These are phyloP conservation scores for Charaxes varanes DNA, from an alignment of 1,140 invertebrate genomes.

Conservation along the genomic window DNA sequence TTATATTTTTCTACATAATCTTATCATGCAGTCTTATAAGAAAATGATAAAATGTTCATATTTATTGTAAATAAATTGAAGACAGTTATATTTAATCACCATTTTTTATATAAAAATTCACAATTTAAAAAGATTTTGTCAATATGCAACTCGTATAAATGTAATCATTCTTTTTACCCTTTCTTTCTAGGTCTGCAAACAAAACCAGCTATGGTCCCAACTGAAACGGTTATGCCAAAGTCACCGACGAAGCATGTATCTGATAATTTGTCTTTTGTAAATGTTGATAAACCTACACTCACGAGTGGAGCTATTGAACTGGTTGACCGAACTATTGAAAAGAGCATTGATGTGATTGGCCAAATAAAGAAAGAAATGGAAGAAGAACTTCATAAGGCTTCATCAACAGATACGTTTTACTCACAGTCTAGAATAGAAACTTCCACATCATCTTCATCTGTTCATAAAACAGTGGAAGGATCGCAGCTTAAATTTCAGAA, in stretches of 20 bases:
- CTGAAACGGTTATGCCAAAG: slow-evolving; percentile 51
- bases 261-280: slow-evolving; percentile 66
- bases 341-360: slow-evolving; percentile 65
- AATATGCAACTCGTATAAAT: too few species aligned
- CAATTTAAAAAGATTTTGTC: too few species aligned
- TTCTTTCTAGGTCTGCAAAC: slow-evolving; percentile 56
- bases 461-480: slow-evolving; percentile 57
- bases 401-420: slow-evolving; percentile 54
- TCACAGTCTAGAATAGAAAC: slow-evolving; percentile 55
- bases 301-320: slow-evolving; percentile 61
- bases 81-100: too few species aligned
- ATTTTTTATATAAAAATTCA: too few species aligned
- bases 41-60: too few species aligned
- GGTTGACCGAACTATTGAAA: slow-evolving; percentile 65
- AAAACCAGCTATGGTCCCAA: slow-evolving; percentile 47
- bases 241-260: slow-evolving; percentile 66
- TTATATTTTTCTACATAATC: too few species aligned
- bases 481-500: slow-evolving; percentile 56
- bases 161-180: too few species aligned
- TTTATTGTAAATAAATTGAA: too few species aligned
- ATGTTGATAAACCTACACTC: slow-evolving; percentile 67
- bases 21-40: too few species aligned
- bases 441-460: slow-evolving; percentile 57
- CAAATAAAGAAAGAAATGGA: slow-evolving; percentile 69
- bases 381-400: slow-evolving; percentile 55